Evolutionary conservation across 2,888 invertebrate genomes (phyloP).

Genomic region (Tineola bisselliella): DNA sequence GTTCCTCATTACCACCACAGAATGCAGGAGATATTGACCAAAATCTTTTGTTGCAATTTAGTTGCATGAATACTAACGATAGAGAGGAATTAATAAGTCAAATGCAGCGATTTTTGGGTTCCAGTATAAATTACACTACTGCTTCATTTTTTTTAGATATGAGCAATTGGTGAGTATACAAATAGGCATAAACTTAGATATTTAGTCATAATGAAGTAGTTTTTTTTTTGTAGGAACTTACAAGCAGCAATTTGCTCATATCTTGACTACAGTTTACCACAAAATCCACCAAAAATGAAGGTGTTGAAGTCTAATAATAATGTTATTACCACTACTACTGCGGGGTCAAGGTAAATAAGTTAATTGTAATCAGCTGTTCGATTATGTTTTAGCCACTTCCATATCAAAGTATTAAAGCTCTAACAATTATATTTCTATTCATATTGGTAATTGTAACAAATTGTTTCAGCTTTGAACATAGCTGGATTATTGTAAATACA

Average conservation of each 20-base stretch:
- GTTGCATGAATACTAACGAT: conserved; percentile 95
- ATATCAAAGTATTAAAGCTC: no score
- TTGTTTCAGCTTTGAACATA: conserved; percentile 78
- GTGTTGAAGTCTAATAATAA: conserved; percentile 54
- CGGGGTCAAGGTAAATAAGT: conserved; percentile 71
- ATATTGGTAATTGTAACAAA: conserved; percentile 21
- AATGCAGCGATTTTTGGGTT: conserved; percentile 88
- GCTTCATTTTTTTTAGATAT: conserved; percentile 93
- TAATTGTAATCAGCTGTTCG: no score
- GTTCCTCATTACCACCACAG: conserved; percentile 40
- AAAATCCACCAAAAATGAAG: conserved; percentile 70
- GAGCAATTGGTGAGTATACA: conserved; percentile 87
- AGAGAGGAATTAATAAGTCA: conserved; percentile 93
- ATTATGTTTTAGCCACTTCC: no score
- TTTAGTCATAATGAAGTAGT: neutral
- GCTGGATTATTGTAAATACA: conserved; percentile 88
- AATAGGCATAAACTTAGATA: neutral
- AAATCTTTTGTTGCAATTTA: conserved; percentile 90
- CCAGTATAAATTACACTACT: conserved; percentile 76
- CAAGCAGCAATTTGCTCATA: conserved; percentile 97
- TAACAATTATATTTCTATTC: no score
- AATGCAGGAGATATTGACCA: conserved; percentile 79
- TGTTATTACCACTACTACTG: conserved; percentile 75
- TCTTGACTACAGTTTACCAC: conserved; percentile 82
- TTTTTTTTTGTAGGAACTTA: conserved; percentile 80